Percentiles rank a stretch among this genome's conserved stretches.
Evolutionary conservation across 2,888 invertebrate species (phyloP).

Genomic region (Cephus pygmeus): DNA sequence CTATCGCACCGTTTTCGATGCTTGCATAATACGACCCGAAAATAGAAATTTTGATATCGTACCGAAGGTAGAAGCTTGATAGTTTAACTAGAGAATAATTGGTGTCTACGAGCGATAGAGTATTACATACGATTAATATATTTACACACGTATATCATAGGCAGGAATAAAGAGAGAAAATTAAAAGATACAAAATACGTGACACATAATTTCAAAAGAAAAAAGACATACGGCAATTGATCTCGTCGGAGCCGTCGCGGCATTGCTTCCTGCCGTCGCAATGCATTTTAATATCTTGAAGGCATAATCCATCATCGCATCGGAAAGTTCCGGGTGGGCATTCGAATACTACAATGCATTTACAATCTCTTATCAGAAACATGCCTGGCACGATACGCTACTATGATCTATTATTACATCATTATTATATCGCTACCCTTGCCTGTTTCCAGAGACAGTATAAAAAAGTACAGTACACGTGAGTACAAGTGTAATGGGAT

Average conservation of each 20-base stretch:
- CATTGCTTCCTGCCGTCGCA: constrained; percentile 75
- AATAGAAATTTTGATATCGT: neutral
- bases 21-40: neutral
- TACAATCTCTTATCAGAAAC: constrained; percentile 1
- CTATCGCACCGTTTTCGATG: neutral
- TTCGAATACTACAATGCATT: constrained; percentile 43
- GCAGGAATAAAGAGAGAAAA: constrained; percentile 15
- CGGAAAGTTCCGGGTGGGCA: constrained; percentile 67
- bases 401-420: neutral
- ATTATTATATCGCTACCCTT: neutral
- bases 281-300: constrained; percentile 67
- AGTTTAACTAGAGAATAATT: neutral
- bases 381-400: neutral
- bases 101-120: neutral
- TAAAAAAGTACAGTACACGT: neutral
- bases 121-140: neutral
- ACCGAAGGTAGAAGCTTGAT: neutral
- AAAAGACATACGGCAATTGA: constrained; percentile 67
- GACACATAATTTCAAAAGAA: constrained; percentile 22
- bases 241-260: constrained; percentile 72
- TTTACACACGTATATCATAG: neutral
- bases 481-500: neutral
- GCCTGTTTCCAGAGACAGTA: neutral
- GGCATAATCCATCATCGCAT: constrained; percentile 70
- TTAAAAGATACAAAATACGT: constrained; percentile 27